Evolutionary conservation across 2,888 invertebrate genomes (phyloP).

Genomic region (Proisotoma minuta): DNA sequence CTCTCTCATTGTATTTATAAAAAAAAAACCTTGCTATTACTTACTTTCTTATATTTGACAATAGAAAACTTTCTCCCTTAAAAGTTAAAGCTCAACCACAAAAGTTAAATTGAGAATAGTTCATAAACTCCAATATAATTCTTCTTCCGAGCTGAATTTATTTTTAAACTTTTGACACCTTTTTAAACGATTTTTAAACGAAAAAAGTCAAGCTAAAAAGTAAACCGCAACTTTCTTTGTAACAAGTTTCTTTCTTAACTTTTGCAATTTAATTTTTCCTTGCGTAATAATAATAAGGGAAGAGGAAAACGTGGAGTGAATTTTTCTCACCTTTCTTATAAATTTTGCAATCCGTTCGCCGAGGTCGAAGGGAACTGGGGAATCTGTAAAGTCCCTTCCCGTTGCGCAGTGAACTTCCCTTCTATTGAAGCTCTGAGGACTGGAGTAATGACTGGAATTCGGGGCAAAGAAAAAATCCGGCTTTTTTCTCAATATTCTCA

Average conservation of each 20-base stretch:
- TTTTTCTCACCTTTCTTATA: constrained; percentile 69
- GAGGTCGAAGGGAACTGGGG: constrained; percentile 84
- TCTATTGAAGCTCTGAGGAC: no score
- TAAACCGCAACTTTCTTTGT: not conserved
- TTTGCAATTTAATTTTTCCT: no score
- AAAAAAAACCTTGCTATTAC: no score
- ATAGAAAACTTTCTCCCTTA: no score
- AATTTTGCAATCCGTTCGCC: constrained; percentile 85
- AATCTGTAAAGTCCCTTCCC: constrained; percentile 57
- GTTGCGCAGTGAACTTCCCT: constrained; percentile 46
- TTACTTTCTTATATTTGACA: no score
- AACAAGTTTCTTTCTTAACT: no score
- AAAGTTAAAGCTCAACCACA: no score
- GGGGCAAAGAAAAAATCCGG: constrained; percentile 70
- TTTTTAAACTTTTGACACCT: constrained; percentile 4
- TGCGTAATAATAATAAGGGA: no score
- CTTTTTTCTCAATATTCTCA: constrained; percentile 78
- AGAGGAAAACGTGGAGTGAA: not conserved
- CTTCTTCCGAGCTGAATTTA: no score
- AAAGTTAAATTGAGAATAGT: not conserved
- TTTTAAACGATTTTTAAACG: constrained; percentile 2
- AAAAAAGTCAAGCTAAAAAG: constrained; percentile 1
- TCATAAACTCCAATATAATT: no score
- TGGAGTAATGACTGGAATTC: not conserved
- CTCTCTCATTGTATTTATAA: no score